Conservation (phyloP, 2,113 vertebrate species). For the Panurus biarmicus region DNA sequence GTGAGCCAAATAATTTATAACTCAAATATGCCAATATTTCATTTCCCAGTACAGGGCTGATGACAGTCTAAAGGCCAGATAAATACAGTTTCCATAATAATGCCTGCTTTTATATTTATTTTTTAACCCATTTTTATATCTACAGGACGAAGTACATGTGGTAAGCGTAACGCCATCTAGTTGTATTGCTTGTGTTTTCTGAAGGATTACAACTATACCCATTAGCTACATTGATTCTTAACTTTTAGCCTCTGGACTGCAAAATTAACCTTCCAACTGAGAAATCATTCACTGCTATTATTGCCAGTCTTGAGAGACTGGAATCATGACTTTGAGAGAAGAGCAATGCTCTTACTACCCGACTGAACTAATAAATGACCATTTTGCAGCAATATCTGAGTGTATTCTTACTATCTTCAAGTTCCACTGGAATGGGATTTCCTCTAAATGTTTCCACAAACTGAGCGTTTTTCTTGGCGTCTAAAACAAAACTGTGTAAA, state of each 20-base stretch:
- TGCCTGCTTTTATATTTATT: neutral
- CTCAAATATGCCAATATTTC: neutral
- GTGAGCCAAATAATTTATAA: neutral
- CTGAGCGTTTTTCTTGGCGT: neutral
- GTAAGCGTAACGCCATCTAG: neutral
- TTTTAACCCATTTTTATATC: neutral
- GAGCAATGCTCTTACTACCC: neutral
- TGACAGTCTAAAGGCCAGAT: neutral
- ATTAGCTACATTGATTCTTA: neutral
- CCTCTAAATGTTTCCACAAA: neutral
- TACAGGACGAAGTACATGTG: neutral
- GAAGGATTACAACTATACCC: neutral
- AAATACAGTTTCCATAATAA: neutral
- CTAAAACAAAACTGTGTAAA: neutral
- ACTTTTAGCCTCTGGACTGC: neutral
- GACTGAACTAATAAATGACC: neutral
- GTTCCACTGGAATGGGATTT: neutral
- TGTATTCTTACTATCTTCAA: neutral
- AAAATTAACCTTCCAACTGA: neutral
- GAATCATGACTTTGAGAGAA: neutral
- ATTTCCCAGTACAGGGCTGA: neutral
- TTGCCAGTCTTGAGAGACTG: neutral
- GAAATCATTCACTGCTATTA: neutral
- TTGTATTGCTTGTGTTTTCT: neutral
- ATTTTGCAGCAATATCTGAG: neutral